Percentiles rank a stretch among this genome's conserved stretches.
phyloP scores from a whole-genome alignment of 2,888 invertebrate species.

The Tipula lateralis region DNA sequence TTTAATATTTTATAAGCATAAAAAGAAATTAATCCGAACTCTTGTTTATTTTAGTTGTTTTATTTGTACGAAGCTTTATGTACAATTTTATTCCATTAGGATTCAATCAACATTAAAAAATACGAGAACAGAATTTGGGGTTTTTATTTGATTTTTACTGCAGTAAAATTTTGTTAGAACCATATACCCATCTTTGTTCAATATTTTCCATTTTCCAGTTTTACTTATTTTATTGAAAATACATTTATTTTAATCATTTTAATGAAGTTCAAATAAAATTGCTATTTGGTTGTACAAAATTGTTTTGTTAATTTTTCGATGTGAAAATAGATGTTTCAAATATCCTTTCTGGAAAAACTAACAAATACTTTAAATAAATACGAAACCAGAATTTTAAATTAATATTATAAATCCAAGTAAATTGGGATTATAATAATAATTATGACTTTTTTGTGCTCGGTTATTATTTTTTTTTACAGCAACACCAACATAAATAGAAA shows the following conservation, averaged over 20 bases:
- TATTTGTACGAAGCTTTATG: background rate
- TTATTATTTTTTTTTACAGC: background rate
- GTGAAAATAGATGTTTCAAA: background rate
- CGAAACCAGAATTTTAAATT: background rate
- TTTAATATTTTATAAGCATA: background rate
- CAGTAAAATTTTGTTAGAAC: background rate
- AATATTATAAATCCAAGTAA: conserved; percentile 5
- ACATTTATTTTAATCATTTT: conserved; percentile 4
- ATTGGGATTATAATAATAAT: conserved; percentile 11
- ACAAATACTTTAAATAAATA: background rate
- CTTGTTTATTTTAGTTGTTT: background rate
- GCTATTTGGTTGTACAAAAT: background rate
- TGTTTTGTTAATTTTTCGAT: background rate
- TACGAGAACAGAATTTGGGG: background rate
- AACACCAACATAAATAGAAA: background rate
- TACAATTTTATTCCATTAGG: conserved; percentile 5
- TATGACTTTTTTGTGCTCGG: background rate
- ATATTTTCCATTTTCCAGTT: background rate
- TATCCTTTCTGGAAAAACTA: background rate
- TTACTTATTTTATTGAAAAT: background rate
- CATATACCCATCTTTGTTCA: background rate
- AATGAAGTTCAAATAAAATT: conserved; percentile 15
- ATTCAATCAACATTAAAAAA: conserved; percentile 15
- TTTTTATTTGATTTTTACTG: conserved; percentile 19
- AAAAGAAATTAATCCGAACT: background rate